Base-by-base conservation (phyloP, 2,888 invertebrate species). In the Temnothorax ravouxi region DNA sequence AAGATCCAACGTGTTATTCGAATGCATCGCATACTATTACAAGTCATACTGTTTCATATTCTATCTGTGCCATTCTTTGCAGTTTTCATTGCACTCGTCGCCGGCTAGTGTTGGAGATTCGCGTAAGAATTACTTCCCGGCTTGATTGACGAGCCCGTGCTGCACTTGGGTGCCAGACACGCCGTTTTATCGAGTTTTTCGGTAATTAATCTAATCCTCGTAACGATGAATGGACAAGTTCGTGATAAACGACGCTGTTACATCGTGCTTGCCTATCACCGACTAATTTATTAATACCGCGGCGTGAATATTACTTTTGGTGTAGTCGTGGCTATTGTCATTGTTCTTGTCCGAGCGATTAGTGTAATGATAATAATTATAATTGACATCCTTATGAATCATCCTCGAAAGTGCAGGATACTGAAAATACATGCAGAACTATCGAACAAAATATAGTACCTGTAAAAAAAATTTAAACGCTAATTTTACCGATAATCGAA, bases 141-240 rank as follows among this genome's bases (percentile, higher is more conserved):
- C 72, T 80, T 80, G 79, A 80, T 80, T 80, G 79, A 80, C 79
- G 79, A 80, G 79, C 79, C 38, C n/a, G 71, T 50, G 72, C 71
- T 77, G 59, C 72, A 80, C 79, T 80, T 80, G 61, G 79, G 72
- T 72, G 79, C 21, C 79, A 59, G 79, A 34, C 59, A 71, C 47
- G 59, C 47, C 72, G 72, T 80, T 80, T 80, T 80, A 72, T 72
- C 79, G 61, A 47, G 72, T 50, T 80, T 80, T 80, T 80, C 79
- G 79, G 72, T 72, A 80, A 80, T 80, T 80, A 80, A 80, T 80
- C 79, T 80, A 72, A 80, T 80, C 79, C 72, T 72, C 47, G 79
- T 80, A 80, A 80, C 61, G 72, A 71, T 59, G 72, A 72, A 72
- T 80, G 47, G 79, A 80, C 79, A 80, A 80, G 79, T 80, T 72